Base-by-base conservation (phyloP, 2,888 invertebrate genomes). In the Drosophila formosana region DNA sequence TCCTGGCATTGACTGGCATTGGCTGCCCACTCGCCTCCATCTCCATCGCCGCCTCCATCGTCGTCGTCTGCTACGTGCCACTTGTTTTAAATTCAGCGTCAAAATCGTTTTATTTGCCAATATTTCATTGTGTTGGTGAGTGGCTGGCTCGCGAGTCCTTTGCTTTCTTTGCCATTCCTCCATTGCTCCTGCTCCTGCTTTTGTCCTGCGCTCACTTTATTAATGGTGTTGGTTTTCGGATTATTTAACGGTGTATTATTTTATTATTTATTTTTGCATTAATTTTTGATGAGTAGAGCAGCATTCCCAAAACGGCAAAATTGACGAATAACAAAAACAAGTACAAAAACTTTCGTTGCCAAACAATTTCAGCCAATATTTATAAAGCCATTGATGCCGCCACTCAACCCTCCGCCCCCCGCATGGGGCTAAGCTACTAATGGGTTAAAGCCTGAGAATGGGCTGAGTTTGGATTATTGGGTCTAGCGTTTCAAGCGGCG, bases 1-100 rank as follows among this genome's bases (percentile, higher is more conserved):
- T 65, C 46, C 30, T 41, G 56, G 18, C 51, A 3, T n/a, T 39
- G 46, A 49, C 25, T 43, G 50, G 57, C 23, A 43, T 56, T 57
- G 25, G 11, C 26, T 46, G 3, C 28, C 39, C 45, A 28, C 39
- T 26, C 13, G 32, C 23, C 18, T 34, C 9, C 8, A 3, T 23
- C 7, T 8, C 23, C 18, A 9, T 7, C 43, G n/a, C 18, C 18
- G 3, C 1, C 34, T 0, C n/a, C n/a, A 5, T 56, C n/a, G 8
- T n/a, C 23, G 37, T 34, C 66, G 72, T 65, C 75, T 69, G 87
- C 71, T 82, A 85, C 85, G 87, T 88, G 89, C 78, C 84, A 84
- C 90, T 83, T 89, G 89, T 90, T 90, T 82, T 90, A 90, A 90
- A 91, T 91, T 91, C 90, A 89, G 90, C 91, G 91, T 91, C 90